These are phyloP conservation scores for Cepaea hortensis DNA, from an alignment of 2,888 invertebrate genomes.

Conservation along the genomic window DNA sequence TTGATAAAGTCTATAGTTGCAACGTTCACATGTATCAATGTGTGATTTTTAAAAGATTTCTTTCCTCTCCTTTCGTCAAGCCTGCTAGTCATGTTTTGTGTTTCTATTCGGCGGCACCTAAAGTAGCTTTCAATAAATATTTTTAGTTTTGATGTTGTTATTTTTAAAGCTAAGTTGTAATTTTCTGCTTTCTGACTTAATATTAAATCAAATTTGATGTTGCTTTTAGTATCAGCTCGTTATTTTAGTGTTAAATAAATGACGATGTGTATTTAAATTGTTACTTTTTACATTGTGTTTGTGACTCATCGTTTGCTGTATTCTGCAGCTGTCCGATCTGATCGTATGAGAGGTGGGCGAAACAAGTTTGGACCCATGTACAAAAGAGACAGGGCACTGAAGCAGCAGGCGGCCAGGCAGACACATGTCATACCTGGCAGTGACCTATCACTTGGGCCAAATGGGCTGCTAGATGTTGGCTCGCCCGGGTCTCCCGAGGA, in stretches of 20 bases:
- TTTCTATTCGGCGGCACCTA: no score
- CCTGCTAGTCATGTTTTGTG: no score
- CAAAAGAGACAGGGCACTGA: slow-evolving; percentile 97
- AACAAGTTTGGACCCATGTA: slow-evolving; percentile 99
- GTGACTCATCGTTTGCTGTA: background rate
- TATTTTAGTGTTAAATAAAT: background rate
- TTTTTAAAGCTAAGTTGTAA: no score
- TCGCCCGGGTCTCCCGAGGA: slow-evolving; percentile 57
- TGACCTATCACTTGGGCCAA: slow-evolving; percentile 55
- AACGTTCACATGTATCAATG: no score
- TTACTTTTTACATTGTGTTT: background rate
- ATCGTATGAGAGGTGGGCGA: slow-evolving; percentile 98
- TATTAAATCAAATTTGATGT: no score
- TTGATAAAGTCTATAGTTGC: no score
- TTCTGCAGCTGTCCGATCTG: slow-evolving; percentile 93
- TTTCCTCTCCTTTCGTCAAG: no score
- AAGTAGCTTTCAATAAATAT: no score
- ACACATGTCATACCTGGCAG: slow-evolving; percentile 78
- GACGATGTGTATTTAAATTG: background rate
- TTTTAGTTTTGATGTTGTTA: no score
- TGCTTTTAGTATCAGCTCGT: no score
- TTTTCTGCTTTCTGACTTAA: no score
- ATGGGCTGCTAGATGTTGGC: slow-evolving; percentile 61
- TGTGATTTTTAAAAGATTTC: no score
- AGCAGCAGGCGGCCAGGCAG: slow-evolving; percentile 89